Evolutionary conservation across 1,140 invertebrate species (phyloP), one percentile per base, ranked within the genome.

Genomic region (Mercenaria mercenaria): DNA sequence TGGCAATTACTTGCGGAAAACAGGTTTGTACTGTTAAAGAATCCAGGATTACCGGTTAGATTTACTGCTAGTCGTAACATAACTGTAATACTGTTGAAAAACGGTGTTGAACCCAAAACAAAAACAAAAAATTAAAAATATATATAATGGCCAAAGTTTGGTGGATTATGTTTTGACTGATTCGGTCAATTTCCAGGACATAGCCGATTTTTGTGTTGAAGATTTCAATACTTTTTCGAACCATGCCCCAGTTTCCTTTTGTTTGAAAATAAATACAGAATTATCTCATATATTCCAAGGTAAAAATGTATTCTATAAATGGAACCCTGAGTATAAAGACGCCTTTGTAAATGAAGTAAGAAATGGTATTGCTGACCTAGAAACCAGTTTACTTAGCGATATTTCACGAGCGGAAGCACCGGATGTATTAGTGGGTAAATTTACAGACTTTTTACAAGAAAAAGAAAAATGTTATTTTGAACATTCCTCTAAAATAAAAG

Each of bases 181-280:
- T 26, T n/a, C 11, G 13, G 56, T 0, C 15, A 82, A 82, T 82
- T 82, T 82, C 29, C 29, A 82, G 18, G 26, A 34, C n/a, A 34
- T 59, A 37, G 13, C 11, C 6, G 4, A 61, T 32, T 82, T 82
- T 61, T 15, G 29, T 20, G 41, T 82, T 26, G 29, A 37, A 61
- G 34, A 82, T 39, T 82, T 82, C 41, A 82, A 82, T 61, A 32
- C 18, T 11, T 64, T 82, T 39, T 82, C 79, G 23, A 82, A 82
- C 29, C 79, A 82, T 39, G 79, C 50, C 4, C 50, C 79, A 10
- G 3, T 76, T 8, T 39, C 34, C 2, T 76, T 76, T n/a, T n/a
- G 6, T 39, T 50, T 76, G 1, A 18, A n/a, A 13, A 76, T 26
- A 41, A 23, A 76, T 43, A 76, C 72, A 23, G 8, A 23, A 3